Conservation (phyloP, 2,888 invertebrate species). For the Mactromeris polynyma region DNA sequence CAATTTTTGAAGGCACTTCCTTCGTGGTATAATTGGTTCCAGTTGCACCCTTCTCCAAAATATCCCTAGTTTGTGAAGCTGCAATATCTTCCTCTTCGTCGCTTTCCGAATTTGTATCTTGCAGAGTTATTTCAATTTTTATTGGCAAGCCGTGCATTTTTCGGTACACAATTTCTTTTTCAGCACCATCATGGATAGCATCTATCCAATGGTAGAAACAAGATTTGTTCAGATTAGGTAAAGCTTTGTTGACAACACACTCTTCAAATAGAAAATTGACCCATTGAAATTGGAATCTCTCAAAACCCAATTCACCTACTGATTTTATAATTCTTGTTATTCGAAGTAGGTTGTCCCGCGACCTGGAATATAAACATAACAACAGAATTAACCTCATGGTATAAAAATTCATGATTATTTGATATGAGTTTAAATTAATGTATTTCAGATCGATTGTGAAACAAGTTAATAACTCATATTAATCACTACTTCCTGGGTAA, state of each 20-base stretch:
- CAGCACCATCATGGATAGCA: constrained; percentile 3
- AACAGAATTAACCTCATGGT: too few species aligned
- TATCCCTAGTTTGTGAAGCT: background rate
- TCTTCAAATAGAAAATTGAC: constrained; percentile 20
- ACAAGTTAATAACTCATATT: too few species aligned
- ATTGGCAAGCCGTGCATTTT: background rate
- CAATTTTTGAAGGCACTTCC: too few species aligned
- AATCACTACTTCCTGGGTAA: too few species aligned
- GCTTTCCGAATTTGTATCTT: background rate
- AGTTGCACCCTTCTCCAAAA: too few species aligned
- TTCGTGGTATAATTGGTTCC: too few species aligned
- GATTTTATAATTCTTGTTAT: constrained; percentile 60
- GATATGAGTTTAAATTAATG: too few species aligned
- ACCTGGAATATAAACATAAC: constrained; percentile 32
- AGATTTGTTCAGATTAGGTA: background rate
- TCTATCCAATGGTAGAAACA: constrained; percentile 30
- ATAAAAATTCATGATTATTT: too few species aligned
- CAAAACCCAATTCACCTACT: constrained; percentile 52
- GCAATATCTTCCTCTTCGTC: background rate
- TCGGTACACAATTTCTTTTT: background rate
- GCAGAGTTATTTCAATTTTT: background rate
- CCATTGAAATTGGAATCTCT: constrained; percentile 45
- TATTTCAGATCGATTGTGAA: too few species aligned
- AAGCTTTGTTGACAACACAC: background rate
- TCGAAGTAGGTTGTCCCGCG: constrained; percentile 46